These are phyloP conservation scores for Brachypterus glaber DNA, from an alignment of 2,888 invertebrate species.

Conservation along the genomic window DNA sequence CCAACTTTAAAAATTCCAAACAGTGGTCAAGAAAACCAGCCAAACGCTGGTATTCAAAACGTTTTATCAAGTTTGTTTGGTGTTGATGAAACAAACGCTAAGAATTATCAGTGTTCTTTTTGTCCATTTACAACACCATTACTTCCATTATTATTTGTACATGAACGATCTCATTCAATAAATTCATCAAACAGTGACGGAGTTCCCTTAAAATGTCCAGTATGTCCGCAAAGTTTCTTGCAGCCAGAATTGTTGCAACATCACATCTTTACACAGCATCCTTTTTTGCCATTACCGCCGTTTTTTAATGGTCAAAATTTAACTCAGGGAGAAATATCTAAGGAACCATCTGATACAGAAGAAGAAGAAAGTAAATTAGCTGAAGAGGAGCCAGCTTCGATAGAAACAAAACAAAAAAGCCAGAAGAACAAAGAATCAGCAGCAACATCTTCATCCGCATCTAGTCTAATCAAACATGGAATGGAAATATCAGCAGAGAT, in stretches of 20 bases:
- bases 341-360: slow-evolving; percentile 30
- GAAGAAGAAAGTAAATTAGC: slow-evolving; percentile 22
- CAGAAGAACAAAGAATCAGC: slow-evolving; percentile 12
- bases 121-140: slow-evolving; percentile 85
- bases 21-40: slow-evolving; percentile 36
- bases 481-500: slow-evolving; percentile 39
- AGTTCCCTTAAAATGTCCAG: slow-evolving; percentile 46
- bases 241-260: slow-evolving; percentile 52
- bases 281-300: slow-evolving; percentile 37
- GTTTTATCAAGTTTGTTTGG: slow-evolving; percentile 47
- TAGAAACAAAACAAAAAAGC: slow-evolving; percentile 18
- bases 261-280: slow-evolving; percentile 54
- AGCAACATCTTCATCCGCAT: slow-evolving; percentile 24
- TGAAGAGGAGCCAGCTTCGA: slow-evolving; percentile 26
- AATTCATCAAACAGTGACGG: slow-evolving; percentile 28
- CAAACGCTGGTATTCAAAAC: slow-evolving; percentile 41
- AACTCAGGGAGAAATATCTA: slow-evolving; percentile 32
- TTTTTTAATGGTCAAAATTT: slow-evolving; percentile 39
- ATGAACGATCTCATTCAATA: slow-evolving; percentile 69
- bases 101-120: slow-evolving; percentile 81
- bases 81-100: slow-evolving; percentile 47
- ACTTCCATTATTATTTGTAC: slow-evolving; percentile 82
- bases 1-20: slow-evolving; percentile 52
- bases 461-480: slow-evolving; percentile 26
- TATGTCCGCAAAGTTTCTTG: slow-evolving; percentile 49